phyloP scores from a whole-genome alignment of 2,113 vertebrate genomes.

The Paramisgurnus dabryanus region DNA sequence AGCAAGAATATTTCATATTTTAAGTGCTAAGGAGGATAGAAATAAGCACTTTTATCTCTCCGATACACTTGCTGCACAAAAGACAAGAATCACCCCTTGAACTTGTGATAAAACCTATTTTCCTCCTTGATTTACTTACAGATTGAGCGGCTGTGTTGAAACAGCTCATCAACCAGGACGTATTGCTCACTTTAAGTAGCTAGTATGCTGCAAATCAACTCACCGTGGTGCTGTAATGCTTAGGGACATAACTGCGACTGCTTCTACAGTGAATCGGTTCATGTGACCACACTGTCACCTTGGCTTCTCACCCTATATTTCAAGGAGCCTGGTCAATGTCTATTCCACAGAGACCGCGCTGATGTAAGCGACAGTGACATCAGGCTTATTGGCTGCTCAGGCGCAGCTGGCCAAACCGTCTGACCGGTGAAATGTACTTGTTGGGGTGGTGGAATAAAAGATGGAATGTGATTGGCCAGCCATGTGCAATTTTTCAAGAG shows the following conservation, averaged over 20 bases:
- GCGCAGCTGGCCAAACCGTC: slow-evolving; percentile 62
- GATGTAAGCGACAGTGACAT: slow-evolving; percentile 72
- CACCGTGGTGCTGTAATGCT: background rate
- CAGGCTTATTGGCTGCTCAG: slow-evolving; percentile 73
- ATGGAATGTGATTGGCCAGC: background rate
- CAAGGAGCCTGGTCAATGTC: background rate
- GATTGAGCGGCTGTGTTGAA: slow-evolving; percentile 32
- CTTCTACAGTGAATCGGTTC: slow-evolving; percentile 26
- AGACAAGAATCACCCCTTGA: slow-evolving; percentile 27
- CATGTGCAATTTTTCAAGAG: too few species aligned
- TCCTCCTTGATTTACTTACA: slow-evolving; percentile 51
- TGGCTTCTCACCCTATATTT: background rate
- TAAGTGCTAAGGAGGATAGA: slow-evolving; percentile 21
- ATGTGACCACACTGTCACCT: background rate
- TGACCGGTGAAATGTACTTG: slow-evolving; percentile 61
- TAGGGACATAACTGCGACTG: slow-evolving; percentile 5
- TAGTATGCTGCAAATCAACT: slow-evolving; percentile 35
- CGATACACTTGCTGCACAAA: background rate
- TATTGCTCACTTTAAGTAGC: slow-evolving; percentile 33
- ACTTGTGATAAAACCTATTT: slow-evolving; percentile 43
- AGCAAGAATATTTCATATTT: slow-evolving; percentile 35
- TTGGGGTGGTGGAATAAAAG: background rate
- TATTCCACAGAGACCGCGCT: slow-evolving; percentile 41
- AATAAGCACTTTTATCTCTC: slow-evolving; percentile 33
- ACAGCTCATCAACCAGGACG: slow-evolving; percentile 32